Evolutionary conservation across 1,140 invertebrate species (phyloP).

Genomic region (Melanaphis sacchari): DNA sequence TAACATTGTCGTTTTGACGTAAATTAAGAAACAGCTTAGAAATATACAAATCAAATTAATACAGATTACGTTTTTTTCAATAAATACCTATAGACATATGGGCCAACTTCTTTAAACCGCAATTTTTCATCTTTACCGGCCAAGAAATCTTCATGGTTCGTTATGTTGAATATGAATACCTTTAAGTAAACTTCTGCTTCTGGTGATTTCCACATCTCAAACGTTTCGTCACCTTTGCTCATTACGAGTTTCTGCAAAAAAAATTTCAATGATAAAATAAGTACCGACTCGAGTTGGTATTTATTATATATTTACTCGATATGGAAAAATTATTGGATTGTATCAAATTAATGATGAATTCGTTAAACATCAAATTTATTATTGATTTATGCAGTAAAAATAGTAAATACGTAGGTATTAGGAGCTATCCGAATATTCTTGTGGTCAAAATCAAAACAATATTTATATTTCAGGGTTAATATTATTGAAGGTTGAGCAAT

Average conservation of each 20-base stretch:
- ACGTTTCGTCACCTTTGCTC: conserved; percentile 77
- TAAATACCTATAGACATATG: conserved; percentile 89
- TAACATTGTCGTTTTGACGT: not conserved
- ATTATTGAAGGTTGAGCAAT: not conserved
- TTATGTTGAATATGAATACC: conserved; percentile 88
- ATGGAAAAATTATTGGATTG: not conserved
- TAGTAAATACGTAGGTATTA: not conserved
- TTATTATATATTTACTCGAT: not conserved
- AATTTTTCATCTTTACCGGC: conserved; percentile 74
- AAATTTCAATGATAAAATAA: not conserved
- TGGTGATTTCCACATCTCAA: conserved; percentile 83
- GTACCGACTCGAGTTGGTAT: not conserved
- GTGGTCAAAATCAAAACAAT: not conserved
- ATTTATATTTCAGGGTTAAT: not conserved
- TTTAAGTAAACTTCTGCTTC: conserved; percentile 83
- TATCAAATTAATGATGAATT: not conserved
- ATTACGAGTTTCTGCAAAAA: conserved; percentile 74
- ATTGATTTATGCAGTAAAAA: not conserved
- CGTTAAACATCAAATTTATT: not conserved
- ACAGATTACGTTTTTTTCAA: conserved; percentile 56
- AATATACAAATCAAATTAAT: not conserved
- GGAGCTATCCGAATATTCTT: not conserved
- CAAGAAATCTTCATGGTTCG: conserved; percentile 82
- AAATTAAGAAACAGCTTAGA: not conserved
- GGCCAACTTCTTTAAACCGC: conserved; percentile 80